Evolutionary conservation across 2,888 invertebrate species (phyloP), one percentile per base, ranked within the genome.

Genomic region (Tetranychus piercei): DNA sequence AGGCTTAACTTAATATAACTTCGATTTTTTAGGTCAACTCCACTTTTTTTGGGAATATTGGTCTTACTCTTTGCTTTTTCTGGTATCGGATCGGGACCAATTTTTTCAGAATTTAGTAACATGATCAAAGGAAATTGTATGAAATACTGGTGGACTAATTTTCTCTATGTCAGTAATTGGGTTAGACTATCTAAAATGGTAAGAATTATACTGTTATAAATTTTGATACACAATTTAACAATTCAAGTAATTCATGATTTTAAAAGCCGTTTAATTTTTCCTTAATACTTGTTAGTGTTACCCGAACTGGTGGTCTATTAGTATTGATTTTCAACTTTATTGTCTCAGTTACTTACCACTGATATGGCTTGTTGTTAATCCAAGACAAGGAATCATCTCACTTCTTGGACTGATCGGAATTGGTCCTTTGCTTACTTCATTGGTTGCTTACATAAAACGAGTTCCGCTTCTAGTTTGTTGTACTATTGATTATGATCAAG

Each of bases 181-280:
- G 22, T 69, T 69, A 4, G 1, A 8, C 69, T 22, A 23, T 20
- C 20, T 6, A 23, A 69, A 69, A 20, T 77, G 76, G 77, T 75
- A 75, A 11, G 22, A 75, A 34, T 75, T 76, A 22, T 76, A 76
- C 75, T 15, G 3, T 55, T 55, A 15, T 15, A 9, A 7, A 55
- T 55, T 15, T 15, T 15, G 9, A 45, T 45, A 2, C 4, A 45
- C 1, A 45, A 15, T 5, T 55, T 0, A 55, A 15, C 20, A 5
- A 69, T 69, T 22, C 69, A 11, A n/a, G 8, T 6, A 20, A 5
- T 69, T 22, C 22, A 6, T 11, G 23, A 22, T 22, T 9, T 69
- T 69, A 11, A 20, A 20, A 20, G 11, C 8, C 2, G 5, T 22
- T 67, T 67, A 9, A 0, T 3, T 22, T 69, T 23, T 69, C 9